Base-by-base conservation (phyloP, 2,888 invertebrate genomes). In the Ectropis crepuscularia region DNA sequence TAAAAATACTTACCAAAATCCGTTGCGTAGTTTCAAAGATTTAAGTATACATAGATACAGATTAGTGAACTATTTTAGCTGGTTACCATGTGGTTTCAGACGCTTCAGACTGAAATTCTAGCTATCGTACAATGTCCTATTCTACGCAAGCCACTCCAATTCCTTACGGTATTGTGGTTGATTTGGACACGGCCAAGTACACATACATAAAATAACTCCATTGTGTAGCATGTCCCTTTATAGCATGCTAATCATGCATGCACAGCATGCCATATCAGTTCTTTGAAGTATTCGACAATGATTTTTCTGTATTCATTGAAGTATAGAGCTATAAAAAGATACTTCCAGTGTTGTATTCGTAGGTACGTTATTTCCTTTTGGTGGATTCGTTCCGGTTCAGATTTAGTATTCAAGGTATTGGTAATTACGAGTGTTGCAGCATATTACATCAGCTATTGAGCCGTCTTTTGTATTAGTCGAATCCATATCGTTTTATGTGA, bases 181-280 rank as follows among this genome's bases (percentile, higher is more conserved):
- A 68, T 79, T 91, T 86, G 77, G 91, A 86, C 86, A 91, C 89
- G 90, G 91, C 84, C 89, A 87, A 86, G 79, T 83, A 78, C 88
- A 53, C 16, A 36, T 54, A 58, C 10, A 46, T 60, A 48, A 57
- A 57, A 38, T 36, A 12, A 38, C 38, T 39, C 53, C 42, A 58
- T 58, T 57, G 53, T 58, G 43, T 37, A 36, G n/a, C 39, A 58
- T 53, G 58, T 53, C 45, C 45, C 58, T 58, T 63, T 55, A 63
- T 61, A 62, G 88, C 77, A 88, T 88, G 88, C 85, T 86, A 86
- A 89, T 58, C 46, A 50, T 39, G 49, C 36, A 54, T 63, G 53
- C 49, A 51, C 7, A 4, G 7, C 51, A 46, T 36, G 74, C 80
- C 77, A 79, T 87, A 87, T 87, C 86, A 78, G 76, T 82, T 82